Evolutionary conservation across 2,797 vertebrate genomes (phyloP).

Genomic region (Tokudaia tokunoshimensis): DNA sequence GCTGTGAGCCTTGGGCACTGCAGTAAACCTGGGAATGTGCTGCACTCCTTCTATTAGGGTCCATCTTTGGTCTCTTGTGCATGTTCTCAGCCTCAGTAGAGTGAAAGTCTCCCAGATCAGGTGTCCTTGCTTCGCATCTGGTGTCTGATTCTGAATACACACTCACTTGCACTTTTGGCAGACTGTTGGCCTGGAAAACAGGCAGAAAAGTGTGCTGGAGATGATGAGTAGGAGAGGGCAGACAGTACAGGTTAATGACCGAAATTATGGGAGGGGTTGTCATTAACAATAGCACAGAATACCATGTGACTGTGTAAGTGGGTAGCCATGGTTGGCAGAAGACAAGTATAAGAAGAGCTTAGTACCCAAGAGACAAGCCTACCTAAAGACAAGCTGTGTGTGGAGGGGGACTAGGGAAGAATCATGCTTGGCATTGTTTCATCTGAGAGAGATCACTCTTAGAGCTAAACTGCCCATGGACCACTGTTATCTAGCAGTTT

Average conservation of each 20-base stretch:
- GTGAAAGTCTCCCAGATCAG: not conserved
- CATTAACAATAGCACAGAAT: too few species aligned
- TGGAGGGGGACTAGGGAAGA: too few species aligned
- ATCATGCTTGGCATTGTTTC: not conserved
- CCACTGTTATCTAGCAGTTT: not conserved
- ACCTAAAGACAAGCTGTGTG: not conserved
- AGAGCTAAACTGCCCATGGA: not conserved
- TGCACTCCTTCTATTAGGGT: too few species aligned
- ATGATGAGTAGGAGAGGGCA: not conserved
- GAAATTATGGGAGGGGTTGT: not conserved
- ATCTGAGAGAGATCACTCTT: accelerated
- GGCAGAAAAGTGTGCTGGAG: not conserved
- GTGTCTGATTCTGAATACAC: not conserved
- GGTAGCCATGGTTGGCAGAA: not conserved
- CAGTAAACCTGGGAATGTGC: not conserved
- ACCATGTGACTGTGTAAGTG: not conserved
- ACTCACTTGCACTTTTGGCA: not conserved
- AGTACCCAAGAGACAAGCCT: not conserved
- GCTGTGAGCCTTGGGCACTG: not conserved
- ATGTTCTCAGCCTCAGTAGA: not conserved
- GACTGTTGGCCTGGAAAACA: not conserved
- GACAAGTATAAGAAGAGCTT: not conserved
- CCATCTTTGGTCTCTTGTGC: not conserved
- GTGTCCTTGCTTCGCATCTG: not conserved
- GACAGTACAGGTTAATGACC: not conserved